Evolutionary conservation across 1,140 invertebrate species (phyloP).

Genomic region (Spodoptera litura): DNA sequence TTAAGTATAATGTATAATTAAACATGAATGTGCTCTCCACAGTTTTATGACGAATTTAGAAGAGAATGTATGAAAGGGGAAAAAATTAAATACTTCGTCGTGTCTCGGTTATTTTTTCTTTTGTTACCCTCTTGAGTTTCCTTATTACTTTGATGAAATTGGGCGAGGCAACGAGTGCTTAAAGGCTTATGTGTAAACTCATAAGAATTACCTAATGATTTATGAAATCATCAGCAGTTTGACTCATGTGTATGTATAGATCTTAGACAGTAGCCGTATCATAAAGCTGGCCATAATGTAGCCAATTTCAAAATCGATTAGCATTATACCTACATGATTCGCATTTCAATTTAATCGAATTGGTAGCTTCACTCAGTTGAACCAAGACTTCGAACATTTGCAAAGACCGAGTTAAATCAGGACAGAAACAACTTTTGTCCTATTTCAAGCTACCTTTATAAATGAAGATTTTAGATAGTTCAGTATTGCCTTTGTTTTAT

Average conservation of each 20-base stretch:
- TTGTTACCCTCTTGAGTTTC: constrained; percentile 55
- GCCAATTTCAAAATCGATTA: constrained; percentile 4
- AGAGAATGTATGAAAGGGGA: constrained; percentile 84
- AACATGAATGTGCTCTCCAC: constrained; percentile 84
- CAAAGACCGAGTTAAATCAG: neutral
- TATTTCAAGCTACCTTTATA: too few species aligned
- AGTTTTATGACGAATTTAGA: constrained; percentile 86
- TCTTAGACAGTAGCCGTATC: neutral
- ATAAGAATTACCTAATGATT: too few species aligned
- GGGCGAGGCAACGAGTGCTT: neutral
- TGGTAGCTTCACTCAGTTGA: neutral
- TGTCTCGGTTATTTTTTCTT: constrained; percentile 79
- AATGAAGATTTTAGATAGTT: too few species aligned
- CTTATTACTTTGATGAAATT: constrained; percentile 1
- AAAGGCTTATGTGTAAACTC: too few species aligned
- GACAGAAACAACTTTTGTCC: too few species aligned
- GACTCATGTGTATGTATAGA: neutral
- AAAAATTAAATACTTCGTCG: constrained; percentile 86
- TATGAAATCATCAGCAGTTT: neutral
- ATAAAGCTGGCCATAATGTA: neutral
- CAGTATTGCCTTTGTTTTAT: too few species aligned
- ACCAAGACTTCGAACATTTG: neutral
- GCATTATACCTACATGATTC: neutral
- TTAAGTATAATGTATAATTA: constrained; percentile 84
- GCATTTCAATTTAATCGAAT: neutral